phyloP scores from a whole-genome alignment of 2,888 invertebrate genomes.

The Deilephila porcellus region DNA sequence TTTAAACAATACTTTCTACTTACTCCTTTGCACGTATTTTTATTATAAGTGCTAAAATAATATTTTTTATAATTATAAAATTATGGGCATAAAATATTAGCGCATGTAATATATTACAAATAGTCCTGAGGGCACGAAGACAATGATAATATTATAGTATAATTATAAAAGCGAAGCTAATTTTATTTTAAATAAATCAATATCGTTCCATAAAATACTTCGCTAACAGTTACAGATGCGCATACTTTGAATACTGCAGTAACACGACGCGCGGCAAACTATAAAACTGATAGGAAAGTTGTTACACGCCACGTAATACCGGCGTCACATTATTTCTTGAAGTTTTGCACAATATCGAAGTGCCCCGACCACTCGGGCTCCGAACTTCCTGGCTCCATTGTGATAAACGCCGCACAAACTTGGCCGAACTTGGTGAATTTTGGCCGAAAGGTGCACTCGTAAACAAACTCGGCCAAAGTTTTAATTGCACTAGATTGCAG shows the following conservation, averaged over 20 bases:
- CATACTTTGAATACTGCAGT: conserved; percentile 4
- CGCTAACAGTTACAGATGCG: background rate
- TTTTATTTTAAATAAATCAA: too few species aligned
- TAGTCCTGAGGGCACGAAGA: too few species aligned
- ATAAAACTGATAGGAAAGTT: conserved; percentile 27
- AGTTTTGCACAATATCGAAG: conserved; percentile 67
- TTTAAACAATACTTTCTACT: too few species aligned
- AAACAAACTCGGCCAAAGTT: conserved; percentile 74
- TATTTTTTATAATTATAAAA: too few species aligned
- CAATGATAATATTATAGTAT: too few species aligned
- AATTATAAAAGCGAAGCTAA: too few species aligned
- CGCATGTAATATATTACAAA: too few species aligned
- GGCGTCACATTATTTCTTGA: conserved; percentile 59
- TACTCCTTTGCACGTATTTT: too few species aligned
- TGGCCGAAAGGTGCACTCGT: conserved; percentile 76
- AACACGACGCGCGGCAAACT: conserved; percentile 16
- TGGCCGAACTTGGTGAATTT: conserved; percentile 61
- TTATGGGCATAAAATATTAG: too few species aligned
- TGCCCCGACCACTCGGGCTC: conserved; percentile 50
- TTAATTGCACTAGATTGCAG: conserved; percentile 77
- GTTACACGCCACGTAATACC: conserved; percentile 26
- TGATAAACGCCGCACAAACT: conserved; percentile 65
- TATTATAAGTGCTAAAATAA: too few species aligned
- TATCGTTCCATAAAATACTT: background rate
- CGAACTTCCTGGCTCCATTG: conserved; percentile 65